Evolutionary conservation across 2,113 vertebrate species (phyloP).

Genomic region (Halcyon malimbica): DNA sequence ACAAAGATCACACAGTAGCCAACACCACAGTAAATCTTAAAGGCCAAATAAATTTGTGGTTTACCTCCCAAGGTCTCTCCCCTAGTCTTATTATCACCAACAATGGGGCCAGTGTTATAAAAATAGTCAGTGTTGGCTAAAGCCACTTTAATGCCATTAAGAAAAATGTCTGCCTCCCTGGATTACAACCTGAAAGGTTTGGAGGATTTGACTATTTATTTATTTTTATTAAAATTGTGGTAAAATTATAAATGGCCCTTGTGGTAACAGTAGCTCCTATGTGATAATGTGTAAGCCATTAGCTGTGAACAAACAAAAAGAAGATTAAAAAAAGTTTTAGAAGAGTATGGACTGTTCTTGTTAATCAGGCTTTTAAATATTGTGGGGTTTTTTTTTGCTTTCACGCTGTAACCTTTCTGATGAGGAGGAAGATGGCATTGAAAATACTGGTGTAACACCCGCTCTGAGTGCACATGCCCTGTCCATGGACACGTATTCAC

Average conservation of each 20-base stretch:
- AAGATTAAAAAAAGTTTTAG: neutral
- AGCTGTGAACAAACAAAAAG: neutral
- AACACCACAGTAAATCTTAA: constrained; percentile 44
- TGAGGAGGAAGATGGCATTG: neutral
- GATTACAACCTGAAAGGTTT: constrained; percentile 37
- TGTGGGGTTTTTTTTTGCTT: neutral
- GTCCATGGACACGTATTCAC: neutral
- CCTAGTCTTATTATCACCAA: constrained; percentile 28
- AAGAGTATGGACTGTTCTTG: neutral
- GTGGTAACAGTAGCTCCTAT: neutral
- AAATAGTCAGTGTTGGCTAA: neutral
- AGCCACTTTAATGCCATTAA: constrained; percentile 1
- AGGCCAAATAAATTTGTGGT: constrained; percentile 34
- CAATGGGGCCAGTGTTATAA: constrained; percentile 46
- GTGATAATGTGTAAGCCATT: neutral
- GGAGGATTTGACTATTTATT: neutral
- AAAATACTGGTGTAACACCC: neutral
- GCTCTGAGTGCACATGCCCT: neutral
- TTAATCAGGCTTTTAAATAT: neutral
- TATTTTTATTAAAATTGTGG: constrained; percentile 21
- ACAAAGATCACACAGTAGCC: constrained; percentile 37
- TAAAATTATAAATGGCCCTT: constrained; percentile 37
- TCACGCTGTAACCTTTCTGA: neutral
- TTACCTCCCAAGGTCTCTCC: constrained; percentile 37
- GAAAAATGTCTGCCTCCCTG: constrained; percentile 21